Evolutionary conservation across 1,140 invertebrate genomes (phyloP), one percentile per base, ranked within the genome.

Genomic region (Stegodyphus dumicola): DNA sequence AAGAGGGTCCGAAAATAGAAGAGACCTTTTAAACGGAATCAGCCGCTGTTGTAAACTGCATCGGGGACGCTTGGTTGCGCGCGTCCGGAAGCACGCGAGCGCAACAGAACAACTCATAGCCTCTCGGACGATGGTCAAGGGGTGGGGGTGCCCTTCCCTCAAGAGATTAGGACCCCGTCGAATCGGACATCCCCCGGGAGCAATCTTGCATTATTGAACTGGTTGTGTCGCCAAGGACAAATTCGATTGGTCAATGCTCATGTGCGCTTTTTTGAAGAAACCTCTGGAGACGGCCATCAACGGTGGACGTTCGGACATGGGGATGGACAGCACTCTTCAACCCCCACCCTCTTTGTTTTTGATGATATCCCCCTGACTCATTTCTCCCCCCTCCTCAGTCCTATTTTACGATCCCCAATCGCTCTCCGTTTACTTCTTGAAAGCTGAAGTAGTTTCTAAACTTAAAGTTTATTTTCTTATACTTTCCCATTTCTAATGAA

Each of bases 231-330:
- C 65, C 74, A 74, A 76, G 81, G 81, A 76, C 81, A 85, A 85
- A 85, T 85, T 85, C 81, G 81, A 85, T 85, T 85, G 81, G 81
- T 85, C 81, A 85, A 85, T 85, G 81, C 65, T 85, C 81, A 85
- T 85, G 81, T 69, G 69, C n/a, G 53, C 79, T 85, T 85, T 85
- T 76, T 48, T 49, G 74, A 51, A 7, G 74, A 56, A 77, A 76
- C 77, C 81, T 70, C 81, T 48, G 11, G 81, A 54, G 77, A 10
- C 52, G 71, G 18, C 52, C 33, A 71, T 71, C 69, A 71, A 11
- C 53, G 17, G 49, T 74, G 71, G 9, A 60, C 33, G 33, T n/a
- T 54, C 48, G 54, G 77, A 71, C 77, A 60, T 13, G 51, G 48
- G 18, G 77, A 33, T 60, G 78, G 78, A 54, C 78, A 69, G 54